phyloP scores from a whole-genome alignment of 2,113 vertebrate genomes.

The Hemiscyllium ocellatum region DNA sequence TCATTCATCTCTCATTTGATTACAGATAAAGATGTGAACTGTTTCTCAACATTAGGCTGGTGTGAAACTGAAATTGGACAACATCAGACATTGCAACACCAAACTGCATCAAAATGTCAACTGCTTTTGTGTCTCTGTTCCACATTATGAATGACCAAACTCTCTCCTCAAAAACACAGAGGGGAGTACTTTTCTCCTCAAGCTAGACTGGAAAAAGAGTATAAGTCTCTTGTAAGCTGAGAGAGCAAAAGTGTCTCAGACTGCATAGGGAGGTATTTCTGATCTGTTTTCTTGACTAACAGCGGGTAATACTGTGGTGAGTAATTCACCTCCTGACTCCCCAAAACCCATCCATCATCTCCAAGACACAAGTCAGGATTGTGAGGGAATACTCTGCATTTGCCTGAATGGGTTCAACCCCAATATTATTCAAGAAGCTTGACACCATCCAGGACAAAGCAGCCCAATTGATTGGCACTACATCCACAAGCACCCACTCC shows the following conservation, averaged over 20 bases:
- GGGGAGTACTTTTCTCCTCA: not conserved
- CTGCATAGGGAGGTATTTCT: not conserved
- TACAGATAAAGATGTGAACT: not conserved
- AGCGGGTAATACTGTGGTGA: too few species aligned
- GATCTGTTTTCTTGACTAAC: not conserved
- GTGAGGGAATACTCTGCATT: too few species aligned
- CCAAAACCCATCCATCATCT: too few species aligned
- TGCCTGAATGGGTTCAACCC: too few species aligned
- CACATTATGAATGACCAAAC: not conserved
- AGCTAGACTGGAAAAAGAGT: not conserved
- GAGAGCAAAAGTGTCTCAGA: not conserved
- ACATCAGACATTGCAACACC: not conserved
- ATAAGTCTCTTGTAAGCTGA: not conserved
- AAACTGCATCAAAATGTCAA: not conserved
- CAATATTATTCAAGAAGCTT: too few species aligned
- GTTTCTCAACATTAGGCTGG: not conserved
- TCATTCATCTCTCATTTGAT: not conserved
- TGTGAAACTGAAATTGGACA: not conserved
- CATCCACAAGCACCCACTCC: too few species aligned
- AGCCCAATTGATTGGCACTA: too few species aligned
- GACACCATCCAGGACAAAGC: too few species aligned
- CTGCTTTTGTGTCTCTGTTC: not conserved
- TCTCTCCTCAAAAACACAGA: not conserved
- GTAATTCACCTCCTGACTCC: too few species aligned
- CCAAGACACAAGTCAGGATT: too few species aligned